phyloP scores from a whole-genome alignment of 2,888 invertebrate genomes.

The Cantharis lateralis region DNA sequence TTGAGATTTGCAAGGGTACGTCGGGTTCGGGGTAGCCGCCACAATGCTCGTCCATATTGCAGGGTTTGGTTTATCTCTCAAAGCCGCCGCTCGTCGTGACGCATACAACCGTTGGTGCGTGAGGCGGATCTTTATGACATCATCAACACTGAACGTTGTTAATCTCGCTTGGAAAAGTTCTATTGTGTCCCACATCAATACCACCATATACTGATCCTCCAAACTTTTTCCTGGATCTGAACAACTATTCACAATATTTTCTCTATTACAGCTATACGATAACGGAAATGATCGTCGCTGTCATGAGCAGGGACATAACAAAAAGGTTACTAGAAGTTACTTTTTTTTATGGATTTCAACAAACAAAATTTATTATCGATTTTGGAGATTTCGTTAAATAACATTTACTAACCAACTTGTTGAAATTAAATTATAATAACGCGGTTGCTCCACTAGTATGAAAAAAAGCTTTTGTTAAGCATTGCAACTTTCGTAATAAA shows the following conservation, averaged over 20 bases:
- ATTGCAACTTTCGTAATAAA: background rate
- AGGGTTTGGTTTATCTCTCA: slow-evolving; percentile 36
- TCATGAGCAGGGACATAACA: background rate
- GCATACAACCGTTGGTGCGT: slow-evolving; percentile 41
- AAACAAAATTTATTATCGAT: background rate
- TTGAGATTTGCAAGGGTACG: slow-evolving; percentile 25
- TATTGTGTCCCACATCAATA: slow-evolving; percentile 29
- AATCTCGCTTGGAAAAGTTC: slow-evolving; percentile 41
- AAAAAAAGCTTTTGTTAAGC: background rate
- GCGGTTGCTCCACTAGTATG: background rate
- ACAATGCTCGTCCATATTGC: slow-evolving; percentile 25
- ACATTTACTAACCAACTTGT: background rate
- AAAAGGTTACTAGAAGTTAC: background rate
- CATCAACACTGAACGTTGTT: slow-evolving; percentile 44
- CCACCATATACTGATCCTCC: background rate
- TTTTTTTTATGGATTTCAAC: background rate
- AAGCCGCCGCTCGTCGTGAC: slow-evolving; percentile 44
- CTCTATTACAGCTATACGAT: background rate
- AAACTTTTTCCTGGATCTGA: background rate
- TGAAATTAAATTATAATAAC: background rate
- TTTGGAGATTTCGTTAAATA: background rate
- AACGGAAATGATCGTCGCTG: background rate
- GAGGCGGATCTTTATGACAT: slow-evolving; percentile 41
- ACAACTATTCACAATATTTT: background rate
- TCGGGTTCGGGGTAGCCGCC: slow-evolving; percentile 14